phyloP scores from a whole-genome alignment of 2,113 vertebrate species.

The Oriolus oriolus region DNA sequence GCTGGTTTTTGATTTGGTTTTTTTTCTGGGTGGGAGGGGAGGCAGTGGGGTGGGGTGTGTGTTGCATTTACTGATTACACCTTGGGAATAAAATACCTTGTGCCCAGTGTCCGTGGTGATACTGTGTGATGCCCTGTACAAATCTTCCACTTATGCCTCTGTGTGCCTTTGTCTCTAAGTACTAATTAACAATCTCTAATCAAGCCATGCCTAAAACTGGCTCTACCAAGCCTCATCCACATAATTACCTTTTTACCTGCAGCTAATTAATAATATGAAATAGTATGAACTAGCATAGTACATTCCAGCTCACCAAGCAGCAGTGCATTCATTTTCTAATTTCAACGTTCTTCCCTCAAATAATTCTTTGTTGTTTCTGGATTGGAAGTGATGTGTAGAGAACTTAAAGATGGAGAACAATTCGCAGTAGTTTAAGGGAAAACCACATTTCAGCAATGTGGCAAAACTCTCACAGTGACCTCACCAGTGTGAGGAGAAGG shows the following conservation, averaged over 20 bases:
- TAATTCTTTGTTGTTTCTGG: not conserved
- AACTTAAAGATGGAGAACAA: not conserved
- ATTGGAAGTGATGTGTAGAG: not conserved
- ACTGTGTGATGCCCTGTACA: accelerated
- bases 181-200: not conserved
- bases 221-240: not conserved
- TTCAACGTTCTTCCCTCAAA: not conserved
- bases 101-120: not conserved
- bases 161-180: not conserved
- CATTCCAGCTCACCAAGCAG: not conserved
- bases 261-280: not conserved
- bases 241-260: not conserved
- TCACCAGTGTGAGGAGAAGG: not conserved
- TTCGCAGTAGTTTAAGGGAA: not conserved
- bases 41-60: not conserved
- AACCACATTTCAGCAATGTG: not conserved
- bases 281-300: not conserved
- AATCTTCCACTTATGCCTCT: not conserved
- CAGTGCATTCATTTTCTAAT: not conserved
- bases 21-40: not conserved
- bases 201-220: not conserved
- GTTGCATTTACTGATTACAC: not conserved
- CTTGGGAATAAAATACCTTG: not conserved
- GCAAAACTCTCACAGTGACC: not conserved
- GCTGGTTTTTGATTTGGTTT: not conserved